Evolutionary conservation across 1,140 invertebrate species (phyloP).

Genomic region (Protaetia brevitarsis): DNA sequence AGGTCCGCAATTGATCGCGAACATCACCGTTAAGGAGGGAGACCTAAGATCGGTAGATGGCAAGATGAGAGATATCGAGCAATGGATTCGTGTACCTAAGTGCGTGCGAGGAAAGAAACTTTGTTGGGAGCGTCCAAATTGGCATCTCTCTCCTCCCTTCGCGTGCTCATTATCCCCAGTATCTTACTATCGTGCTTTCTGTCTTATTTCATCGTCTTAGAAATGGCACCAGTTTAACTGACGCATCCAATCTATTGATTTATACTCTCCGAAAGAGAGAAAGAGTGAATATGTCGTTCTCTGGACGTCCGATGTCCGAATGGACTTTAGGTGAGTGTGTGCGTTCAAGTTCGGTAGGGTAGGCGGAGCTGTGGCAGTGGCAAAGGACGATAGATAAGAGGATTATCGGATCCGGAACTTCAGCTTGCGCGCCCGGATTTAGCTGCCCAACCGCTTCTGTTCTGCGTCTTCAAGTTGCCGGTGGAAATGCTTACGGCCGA

Average conservation of each 20-base stretch:
- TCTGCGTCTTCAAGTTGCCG: neutral
- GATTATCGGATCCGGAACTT: slow-evolving; percentile 13
- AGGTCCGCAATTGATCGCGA: slow-evolving; percentile 33
- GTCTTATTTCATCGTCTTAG: neutral
- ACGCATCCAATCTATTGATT: slow-evolving; percentile 33
- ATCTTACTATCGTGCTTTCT: neutral
- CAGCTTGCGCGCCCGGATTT: slow-evolving; percentile 6
- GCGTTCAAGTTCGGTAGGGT: neutral
- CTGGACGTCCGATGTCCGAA: neutral
- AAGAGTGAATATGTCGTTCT: neutral
- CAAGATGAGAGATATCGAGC: slow-evolving; percentile 7
- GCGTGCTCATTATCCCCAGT: neutral
- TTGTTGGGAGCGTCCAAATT: neutral
- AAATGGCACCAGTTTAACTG: neutral
- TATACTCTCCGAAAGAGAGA: slow-evolving; percentile 29
- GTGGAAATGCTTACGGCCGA: neutral
- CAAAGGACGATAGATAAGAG: slow-evolving; percentile 6
- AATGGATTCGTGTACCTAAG: neutral
- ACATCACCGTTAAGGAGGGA: slow-evolving; percentile 28
- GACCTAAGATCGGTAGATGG: slow-evolving; percentile 23
- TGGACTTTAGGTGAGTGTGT: neutral
- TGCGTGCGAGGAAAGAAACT: neutral
- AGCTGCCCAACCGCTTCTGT: neutral
- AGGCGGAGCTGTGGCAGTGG: neutral
- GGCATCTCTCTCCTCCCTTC: neutral